Evolutionary conservation across 2,888 invertebrate species (phyloP).

Genomic region (Epinotia ramella): DNA sequence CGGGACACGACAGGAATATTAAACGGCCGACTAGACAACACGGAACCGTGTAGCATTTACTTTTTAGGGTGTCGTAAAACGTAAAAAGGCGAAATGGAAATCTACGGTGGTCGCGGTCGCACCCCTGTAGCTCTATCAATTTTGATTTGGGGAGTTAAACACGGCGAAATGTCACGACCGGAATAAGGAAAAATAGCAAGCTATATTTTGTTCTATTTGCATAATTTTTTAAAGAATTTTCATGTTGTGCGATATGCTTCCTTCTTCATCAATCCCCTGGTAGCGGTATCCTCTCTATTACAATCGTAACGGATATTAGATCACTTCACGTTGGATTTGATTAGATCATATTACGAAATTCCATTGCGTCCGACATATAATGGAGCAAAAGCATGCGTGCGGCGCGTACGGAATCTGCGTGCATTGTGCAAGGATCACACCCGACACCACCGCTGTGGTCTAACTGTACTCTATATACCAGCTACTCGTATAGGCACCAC

Average conservation of each 20-base stretch:
- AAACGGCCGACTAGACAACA: slow-evolving; percentile 42
- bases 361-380: slow-evolving; percentile 48
- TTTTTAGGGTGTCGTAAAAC: slow-evolving; percentile 39
- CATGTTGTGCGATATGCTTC: no score
- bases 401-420: slow-evolving; percentile 59
- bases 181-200: background rate
- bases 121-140: slow-evolving; percentile 28
- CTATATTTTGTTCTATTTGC: background rate
- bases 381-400: slow-evolving; percentile 47
- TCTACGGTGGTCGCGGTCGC: slow-evolving; percentile 30
- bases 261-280: background rate
- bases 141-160: slow-evolving; percentile 27
- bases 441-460: slow-evolving; percentile 63
- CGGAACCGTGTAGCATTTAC: slow-evolving; percentile 31
- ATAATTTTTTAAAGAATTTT: background rate
- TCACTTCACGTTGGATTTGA: slow-evolving; percentile 29
- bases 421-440: slow-evolving; percentile 67
- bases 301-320: slow-evolving; percentile 34
- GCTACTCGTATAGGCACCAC: slow-evolving; percentile 41
- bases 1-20: slow-evolving; percentile 43
- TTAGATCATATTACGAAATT: slow-evolving; percentile 55
- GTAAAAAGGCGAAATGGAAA: slow-evolving; percentile 35
- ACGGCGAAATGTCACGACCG: slow-evolving; percentile 18
- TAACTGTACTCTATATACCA: slow-evolving; percentile 56
- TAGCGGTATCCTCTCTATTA: slow-evolving; percentile 1